These are phyloP conservation scores for Peribatodes rhomboidaria DNA, from an alignment of 2,888 invertebrate genomes.

Conservation along the genomic window DNA sequence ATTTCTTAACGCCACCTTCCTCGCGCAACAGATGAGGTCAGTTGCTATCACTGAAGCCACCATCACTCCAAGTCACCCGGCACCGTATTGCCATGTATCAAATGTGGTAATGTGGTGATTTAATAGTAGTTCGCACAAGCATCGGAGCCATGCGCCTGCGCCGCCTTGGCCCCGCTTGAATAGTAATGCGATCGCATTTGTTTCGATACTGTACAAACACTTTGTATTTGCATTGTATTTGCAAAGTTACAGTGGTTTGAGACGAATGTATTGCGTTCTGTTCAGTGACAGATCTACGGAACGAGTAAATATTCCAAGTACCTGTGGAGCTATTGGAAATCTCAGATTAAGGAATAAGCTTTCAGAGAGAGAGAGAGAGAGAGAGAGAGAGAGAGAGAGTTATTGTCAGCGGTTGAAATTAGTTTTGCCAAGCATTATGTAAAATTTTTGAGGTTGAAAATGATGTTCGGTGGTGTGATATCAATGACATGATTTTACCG, in stretches of 20 bases:
- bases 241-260: not conserved
- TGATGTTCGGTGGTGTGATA: too few relatives aligned
- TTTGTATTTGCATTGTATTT: too few relatives aligned
- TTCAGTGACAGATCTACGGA: not conserved
- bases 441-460: too few relatives aligned
- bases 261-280: not conserved
- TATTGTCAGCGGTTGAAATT: too few relatives aligned
- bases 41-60: not conserved
- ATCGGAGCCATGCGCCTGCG: not conserved
- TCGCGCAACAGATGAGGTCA: not conserved
- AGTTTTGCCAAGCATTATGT: too few relatives aligned
- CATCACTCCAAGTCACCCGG: not conserved
- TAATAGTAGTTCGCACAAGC: not conserved
- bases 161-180: not conserved
- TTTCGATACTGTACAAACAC: not conserved
- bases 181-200: not conserved
- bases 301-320: too few relatives aligned
- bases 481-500: too few relatives aligned
- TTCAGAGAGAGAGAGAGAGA: too few relatives aligned
- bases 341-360: too few relatives aligned
- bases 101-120: not conserved
- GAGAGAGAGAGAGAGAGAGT: too few relatives aligned
- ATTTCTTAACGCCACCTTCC: not conserved
- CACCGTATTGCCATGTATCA: not conserved
- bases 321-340: too few relatives aligned